Base-by-base conservation (phyloP, 2,888 invertebrate species). In the Brachypalpus laphriformis region DNA sequence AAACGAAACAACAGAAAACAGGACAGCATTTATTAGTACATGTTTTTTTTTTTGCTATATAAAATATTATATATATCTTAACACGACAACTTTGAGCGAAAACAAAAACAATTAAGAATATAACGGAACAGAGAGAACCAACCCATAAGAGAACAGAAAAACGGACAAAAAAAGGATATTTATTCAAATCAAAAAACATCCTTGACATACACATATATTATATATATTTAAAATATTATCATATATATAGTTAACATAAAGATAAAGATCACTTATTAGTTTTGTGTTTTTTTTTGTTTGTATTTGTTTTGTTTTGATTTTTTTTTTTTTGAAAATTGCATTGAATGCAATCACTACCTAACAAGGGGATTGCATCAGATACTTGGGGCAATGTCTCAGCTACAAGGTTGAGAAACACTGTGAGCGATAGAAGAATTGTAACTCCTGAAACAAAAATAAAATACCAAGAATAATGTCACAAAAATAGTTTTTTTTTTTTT, bases 351-450 rank as follows among this genome's bases (percentile, higher is more conserved):
- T 91, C 91, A 95, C 95, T 97, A 98, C 99, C 99, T 96, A 99
- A 98, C 95, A 99, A 95, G 94, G 99, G 99, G 94, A 99, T 98
- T 93, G 99, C 98, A 94, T 99, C 99, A 94, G 99, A 99, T 93
- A 99, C 99, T 95, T 98, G 98, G 93, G 99, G 99, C 96, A 99
- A 97, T 94, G 98, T 98, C 96, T 99, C 98, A 91, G 98, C 98
- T 93, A 99, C 98, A 95, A 99, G 96, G 95, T 99, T 98, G 95
- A 99, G 97, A 95, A 99, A 99, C 95, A 99, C 98, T 94, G 98
- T 99, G 95, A 99, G 96, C 93, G 99, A 99, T 93, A 99, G 97
- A 94, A 98, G 97, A 94, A 98, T 98, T 94, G 98, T 98, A 94
- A 98, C 98, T 95, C 98, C 98, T 98, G 97, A 93, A 96, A 96